Percentiles rank a stretch among this genome's conserved stretches.
These are phyloP conservation scores for Siphlonurus alternatus DNA, from an alignment of 2,888 invertebrate species.

Conservation along the genomic window DNA sequence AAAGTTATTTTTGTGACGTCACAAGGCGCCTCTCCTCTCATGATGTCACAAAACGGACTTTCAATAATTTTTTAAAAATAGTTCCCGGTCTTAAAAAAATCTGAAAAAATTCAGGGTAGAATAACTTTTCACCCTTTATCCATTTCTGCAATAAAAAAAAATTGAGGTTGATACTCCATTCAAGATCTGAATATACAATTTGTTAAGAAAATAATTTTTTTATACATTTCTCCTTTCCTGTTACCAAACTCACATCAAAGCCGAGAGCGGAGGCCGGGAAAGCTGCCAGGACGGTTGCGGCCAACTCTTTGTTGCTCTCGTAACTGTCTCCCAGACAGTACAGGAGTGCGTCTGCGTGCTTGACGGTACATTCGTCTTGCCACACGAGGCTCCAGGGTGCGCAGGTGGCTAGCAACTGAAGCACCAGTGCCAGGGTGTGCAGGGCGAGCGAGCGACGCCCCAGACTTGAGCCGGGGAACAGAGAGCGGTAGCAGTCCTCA, in stretches of 20 bases:
- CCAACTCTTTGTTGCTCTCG: slow-evolving; percentile 54
- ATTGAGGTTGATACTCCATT: too few relatives aligned
- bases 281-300: slow-evolving; percentile 36
- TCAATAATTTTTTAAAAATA: too few relatives aligned
- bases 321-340: slow-evolving; percentile 52
- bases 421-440: slow-evolving; percentile 29
- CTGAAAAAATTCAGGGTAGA: too few relatives aligned
- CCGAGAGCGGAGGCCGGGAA: slow-evolving; percentile 22
- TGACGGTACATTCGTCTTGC: slow-evolving; percentile 11
- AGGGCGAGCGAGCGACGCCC: slow-evolving; percentile 40
- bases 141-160: too few relatives aligned
- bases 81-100: too few relatives aligned
- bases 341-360: slow-evolving; percentile 31
- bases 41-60: too few relatives aligned
- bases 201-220: too few relatives aligned
- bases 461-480: slow-evolving; percentile 45
- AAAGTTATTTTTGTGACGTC: too few relatives aligned
- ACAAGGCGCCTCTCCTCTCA: too few relatives aligned
- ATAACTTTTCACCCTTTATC: too few relatives aligned
- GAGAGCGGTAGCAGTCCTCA: slow-evolving; percentile 32
- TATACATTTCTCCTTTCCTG: too few relatives aligned
- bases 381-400: neutral
- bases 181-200: too few relatives aligned
- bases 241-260: slow-evolving; percentile 24
- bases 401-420: slow-evolving; percentile 17